Evolutionary conservation across 2,888 invertebrate species (phyloP).

Genomic region (Lasioglossum pauxillum): DNA sequence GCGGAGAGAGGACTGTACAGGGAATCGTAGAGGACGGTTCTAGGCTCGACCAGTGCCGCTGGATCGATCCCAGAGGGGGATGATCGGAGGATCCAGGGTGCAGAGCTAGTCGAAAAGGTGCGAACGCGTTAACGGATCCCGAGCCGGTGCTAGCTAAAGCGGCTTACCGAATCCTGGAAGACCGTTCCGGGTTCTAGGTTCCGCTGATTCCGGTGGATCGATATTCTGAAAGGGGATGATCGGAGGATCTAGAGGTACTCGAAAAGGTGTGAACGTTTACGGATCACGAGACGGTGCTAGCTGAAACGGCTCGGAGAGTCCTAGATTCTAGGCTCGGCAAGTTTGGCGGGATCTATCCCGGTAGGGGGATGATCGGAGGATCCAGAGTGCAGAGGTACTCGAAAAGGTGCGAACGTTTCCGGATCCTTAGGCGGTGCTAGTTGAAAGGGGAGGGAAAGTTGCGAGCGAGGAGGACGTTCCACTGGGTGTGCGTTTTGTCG

Average conservation of each 20-base stretch:
- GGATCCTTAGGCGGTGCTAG: background rate
- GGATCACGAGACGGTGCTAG: background rate
- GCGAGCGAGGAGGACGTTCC: background rate
- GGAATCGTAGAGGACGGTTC: background rate
- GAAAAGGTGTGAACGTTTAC: background rate
- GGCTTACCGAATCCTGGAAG: background rate
- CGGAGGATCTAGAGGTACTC: background rate
- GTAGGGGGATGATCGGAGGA: background rate
- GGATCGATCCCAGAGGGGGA: background rate
- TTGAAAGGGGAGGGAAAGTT: background rate
- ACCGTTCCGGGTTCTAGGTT: background rate
- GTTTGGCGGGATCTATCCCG: background rate
- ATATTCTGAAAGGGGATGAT: background rate
- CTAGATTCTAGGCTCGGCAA: too few relatives aligned
- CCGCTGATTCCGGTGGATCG: background rate
- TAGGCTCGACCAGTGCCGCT: background rate
- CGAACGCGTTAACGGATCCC: background rate
- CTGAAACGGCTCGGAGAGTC: background rate
- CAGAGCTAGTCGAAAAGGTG: background rate
- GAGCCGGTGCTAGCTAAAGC: background rate
- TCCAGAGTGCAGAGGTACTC: background rate
- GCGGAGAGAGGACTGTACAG: conserved; percentile 1
- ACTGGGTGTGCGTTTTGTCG: background rate
- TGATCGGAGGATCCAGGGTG: background rate
- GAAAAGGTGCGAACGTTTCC: conserved; percentile 1